These are phyloP conservation scores for Mus spretus DNA, from an alignment of 2,797 vertebrate genomes.

Conservation along the genomic window DNA sequence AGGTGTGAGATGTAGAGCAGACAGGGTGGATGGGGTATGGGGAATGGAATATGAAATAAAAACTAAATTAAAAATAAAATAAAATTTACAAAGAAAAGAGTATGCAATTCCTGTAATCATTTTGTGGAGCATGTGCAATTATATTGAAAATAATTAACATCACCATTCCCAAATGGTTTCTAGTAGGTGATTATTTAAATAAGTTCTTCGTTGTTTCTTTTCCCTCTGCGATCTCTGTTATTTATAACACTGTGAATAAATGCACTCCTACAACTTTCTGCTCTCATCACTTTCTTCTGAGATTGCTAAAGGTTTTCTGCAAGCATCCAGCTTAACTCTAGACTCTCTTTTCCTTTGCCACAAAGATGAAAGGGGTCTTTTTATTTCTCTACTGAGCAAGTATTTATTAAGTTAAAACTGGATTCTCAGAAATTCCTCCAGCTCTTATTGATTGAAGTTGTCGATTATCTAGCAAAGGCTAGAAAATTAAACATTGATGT, in stretches of 20 bases:
- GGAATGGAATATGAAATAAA: no score
- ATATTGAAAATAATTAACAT: background rate
- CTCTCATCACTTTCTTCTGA: background rate
- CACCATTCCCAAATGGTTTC: background rate
- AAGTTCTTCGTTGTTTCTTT: background rate
- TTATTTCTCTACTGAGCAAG: slow-evolving; percentile 11
- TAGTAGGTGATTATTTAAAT: background rate
- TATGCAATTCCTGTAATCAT: background rate
- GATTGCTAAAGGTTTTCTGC: background rate
- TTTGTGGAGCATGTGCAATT: background rate
- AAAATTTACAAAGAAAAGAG: background rate
- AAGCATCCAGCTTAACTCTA: background rate
- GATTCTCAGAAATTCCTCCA: slow-evolving; percentile 34
- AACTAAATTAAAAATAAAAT: background rate
- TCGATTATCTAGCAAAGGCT: background rate
- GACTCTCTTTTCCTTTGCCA: slow-evolving; percentile 8
- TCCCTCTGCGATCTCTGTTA: background rate
- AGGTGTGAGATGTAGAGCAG: no score
- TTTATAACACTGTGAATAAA: background rate
- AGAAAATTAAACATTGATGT: slow-evolving; percentile 39
- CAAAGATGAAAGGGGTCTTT: background rate
- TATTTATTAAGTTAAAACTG: slow-evolving; percentile 47
- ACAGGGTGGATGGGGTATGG: no score
- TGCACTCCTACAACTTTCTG: background rate
- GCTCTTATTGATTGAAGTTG: background rate